Conservation (phyloP, 2,113 vertebrate genomes). For the Sclerurus mexicanus region DNA sequence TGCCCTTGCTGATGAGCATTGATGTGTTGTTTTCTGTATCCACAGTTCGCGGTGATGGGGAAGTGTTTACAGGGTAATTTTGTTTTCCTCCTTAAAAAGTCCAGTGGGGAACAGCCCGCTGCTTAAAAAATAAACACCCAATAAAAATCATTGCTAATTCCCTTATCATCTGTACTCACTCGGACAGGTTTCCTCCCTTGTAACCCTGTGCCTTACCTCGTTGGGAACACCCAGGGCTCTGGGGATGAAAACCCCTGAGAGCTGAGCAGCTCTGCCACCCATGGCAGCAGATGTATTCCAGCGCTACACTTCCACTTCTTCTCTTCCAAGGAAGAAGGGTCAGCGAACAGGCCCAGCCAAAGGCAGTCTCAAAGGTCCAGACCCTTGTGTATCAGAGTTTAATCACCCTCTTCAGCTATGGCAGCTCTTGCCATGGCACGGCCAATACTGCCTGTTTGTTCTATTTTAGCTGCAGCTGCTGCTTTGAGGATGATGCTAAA, state of each 20-base stretch:
- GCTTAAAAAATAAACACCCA: neutral
- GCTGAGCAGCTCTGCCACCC: neutral
- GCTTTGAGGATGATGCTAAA: neutral
- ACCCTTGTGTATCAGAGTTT: neutral
- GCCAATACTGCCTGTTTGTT: neutral
- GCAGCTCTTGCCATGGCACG: neutral
- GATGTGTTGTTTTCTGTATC: conserved; percentile 41
- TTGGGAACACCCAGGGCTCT: neutral
- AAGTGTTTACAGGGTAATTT: neutral
- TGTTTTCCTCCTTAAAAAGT: neutral
- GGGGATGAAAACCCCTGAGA: neutral
- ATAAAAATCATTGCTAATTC: neutral
- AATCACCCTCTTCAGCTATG: neutral
- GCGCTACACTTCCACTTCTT: neutral
- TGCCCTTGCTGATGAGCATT: conserved; percentile 65
- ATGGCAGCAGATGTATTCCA: rapidly evolving
- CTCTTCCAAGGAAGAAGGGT: neutral
- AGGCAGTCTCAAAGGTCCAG: neutral
- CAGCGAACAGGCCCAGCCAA: neutral
- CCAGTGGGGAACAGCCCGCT: neutral
- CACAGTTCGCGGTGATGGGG: neutral
- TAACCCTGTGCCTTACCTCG: neutral
- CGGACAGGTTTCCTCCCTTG: neutral
- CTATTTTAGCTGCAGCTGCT: neutral
- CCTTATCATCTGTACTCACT: neutral